phyloP scores from a whole-genome alignment of 2,888 invertebrate species.

The Podotricha telesiphe region DNA sequence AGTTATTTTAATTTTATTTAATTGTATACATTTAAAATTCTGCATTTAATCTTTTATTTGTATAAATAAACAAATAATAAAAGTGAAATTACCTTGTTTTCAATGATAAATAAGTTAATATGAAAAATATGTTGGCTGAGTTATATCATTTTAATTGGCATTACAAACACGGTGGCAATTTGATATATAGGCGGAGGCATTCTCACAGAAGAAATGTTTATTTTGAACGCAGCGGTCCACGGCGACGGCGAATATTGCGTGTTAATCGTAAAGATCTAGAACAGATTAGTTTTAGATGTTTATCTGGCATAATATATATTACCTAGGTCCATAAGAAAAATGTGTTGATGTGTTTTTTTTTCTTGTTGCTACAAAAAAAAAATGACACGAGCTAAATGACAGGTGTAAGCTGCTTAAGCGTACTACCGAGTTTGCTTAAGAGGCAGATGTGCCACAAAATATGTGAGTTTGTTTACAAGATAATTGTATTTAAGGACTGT shows the following conservation, averaged over 20 bases:
- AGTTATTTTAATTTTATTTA: too few species aligned
- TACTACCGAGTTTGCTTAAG: background rate
- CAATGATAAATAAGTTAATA: slow-evolving; percentile 30
- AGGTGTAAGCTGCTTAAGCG: background rate
- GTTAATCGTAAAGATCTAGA: slow-evolving; percentile 34
- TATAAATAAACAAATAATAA: slow-evolving; percentile 6
- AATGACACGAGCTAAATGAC: background rate
- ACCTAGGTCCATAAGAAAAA: slow-evolving; percentile 1
- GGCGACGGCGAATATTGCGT: slow-evolving; percentile 50
- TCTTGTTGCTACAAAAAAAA: too few species aligned
- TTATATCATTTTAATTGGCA: slow-evolving; percentile 69
- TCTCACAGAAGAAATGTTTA: slow-evolving; percentile 45
- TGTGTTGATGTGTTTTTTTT: background rate
- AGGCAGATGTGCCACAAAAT: slow-evolving; percentile 6
- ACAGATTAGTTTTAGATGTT: slow-evolving; percentile 25
- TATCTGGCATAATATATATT: background rate
- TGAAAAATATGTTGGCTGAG: slow-evolving; percentile 38
- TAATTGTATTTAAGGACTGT: slow-evolving; percentile 3
- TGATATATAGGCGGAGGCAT: slow-evolving; percentile 44
- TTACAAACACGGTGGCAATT: slow-evolving; percentile 45
- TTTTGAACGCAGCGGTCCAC: slow-evolving; percentile 51
- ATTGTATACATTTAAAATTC: too few species aligned
- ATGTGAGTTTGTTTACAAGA: slow-evolving; percentile 1
- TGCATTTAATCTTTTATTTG: background rate
- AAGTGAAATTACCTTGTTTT: slow-evolving; percentile 33